Percentiles rank a stretch among this genome's conserved stretches.
These are phyloP conservation scores for Euzophera pinguis DNA, from an alignment of 2,888 invertebrate genomes.

Conservation along the genomic window DNA sequence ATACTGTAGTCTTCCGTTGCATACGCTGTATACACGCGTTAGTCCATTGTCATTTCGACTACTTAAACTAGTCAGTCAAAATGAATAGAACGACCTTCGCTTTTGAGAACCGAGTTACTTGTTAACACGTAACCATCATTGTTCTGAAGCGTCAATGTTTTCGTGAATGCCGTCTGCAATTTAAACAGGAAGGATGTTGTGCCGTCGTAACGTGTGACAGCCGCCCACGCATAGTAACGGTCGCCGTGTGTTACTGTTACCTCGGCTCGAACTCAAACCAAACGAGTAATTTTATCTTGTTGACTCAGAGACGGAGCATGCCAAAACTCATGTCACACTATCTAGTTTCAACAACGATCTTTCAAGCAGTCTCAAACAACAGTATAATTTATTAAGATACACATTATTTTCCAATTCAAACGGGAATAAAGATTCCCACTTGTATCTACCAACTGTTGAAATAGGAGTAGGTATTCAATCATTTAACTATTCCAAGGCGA, in stretches of 20 bases:
- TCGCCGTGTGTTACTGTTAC: constrained; percentile 61
- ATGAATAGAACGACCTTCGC: constrained; percentile 18
- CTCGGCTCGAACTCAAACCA: constrained; percentile 17
- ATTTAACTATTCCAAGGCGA: constrained; percentile 76
- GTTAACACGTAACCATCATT: constrained; percentile 13
- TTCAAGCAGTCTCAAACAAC: background rate
- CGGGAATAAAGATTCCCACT: constrained; percentile 37
- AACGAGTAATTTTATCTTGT: constrained; percentile 12
- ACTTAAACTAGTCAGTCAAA: constrained; percentile 13
- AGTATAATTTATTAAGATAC: background rate
- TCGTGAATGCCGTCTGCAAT: constrained; percentile 25
- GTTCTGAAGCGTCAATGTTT: constrained; percentile 14
- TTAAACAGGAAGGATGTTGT: constrained; percentile 33
- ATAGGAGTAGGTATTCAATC: constrained; percentile 61
- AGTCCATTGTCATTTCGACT: constrained; percentile 5
- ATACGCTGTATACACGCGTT: background rate
- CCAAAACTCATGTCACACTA: constrained; percentile 11
- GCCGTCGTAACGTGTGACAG: constrained; percentile 41
- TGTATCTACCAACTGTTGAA: constrained; percentile 52
- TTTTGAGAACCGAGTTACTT: constrained; percentile 10
- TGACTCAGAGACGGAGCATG: constrained; percentile 11
- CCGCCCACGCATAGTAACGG: constrained; percentile 67
- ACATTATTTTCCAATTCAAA: constrained; percentile 23
- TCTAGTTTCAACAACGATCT: constrained; percentile 17
- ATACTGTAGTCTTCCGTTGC: background rate